A percentile compares a stretch with the other conserved stretches of the same genome.
These are phyloP conservation scores for Mythimna pallens DNA, from an alignment of 2,888 invertebrate species.

Conservation along the genomic window DNA sequence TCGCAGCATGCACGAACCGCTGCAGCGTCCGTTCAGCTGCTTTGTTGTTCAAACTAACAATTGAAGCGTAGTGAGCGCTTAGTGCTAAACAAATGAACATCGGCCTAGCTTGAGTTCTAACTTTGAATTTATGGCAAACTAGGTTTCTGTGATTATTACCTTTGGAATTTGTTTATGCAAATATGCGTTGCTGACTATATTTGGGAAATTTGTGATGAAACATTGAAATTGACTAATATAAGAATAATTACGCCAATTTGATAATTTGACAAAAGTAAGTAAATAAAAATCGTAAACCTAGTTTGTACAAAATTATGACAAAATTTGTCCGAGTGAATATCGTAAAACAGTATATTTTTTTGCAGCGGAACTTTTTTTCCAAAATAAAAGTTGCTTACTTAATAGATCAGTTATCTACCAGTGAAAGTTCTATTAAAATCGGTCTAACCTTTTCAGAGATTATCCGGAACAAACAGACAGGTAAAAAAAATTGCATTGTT, in stretches of 20 bases:
- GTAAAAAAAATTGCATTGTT: too few species aligned
- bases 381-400: too few species aligned
- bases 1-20: neutral
- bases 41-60: constrained; percentile 30
- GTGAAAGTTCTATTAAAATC: too few species aligned
- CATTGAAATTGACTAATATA: neutral
- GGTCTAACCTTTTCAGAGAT: too few species aligned
- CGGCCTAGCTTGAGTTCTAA: constrained; percentile 1
- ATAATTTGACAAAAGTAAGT: neutral
- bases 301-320: neutral
- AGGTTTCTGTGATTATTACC: too few species aligned
- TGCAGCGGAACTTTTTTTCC: too few species aligned
- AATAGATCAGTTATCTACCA: too few species aligned
- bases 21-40: constrained; percentile 17
- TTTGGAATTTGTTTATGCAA: neutral
- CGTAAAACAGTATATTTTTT: too few species aligned
- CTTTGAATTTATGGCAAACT: constrained; percentile 5
- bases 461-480: too few species aligned
- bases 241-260: neutral
- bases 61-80: constrained; percentile 26
- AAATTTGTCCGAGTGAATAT: too few species aligned
- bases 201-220: neutral
- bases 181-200: neutral
- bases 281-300: neutral
- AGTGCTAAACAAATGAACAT: constrained; percentile 33